Base-by-base conservation (phyloP, 2,113 vertebrate species). In the Halcyon senegalensis region DNA sequence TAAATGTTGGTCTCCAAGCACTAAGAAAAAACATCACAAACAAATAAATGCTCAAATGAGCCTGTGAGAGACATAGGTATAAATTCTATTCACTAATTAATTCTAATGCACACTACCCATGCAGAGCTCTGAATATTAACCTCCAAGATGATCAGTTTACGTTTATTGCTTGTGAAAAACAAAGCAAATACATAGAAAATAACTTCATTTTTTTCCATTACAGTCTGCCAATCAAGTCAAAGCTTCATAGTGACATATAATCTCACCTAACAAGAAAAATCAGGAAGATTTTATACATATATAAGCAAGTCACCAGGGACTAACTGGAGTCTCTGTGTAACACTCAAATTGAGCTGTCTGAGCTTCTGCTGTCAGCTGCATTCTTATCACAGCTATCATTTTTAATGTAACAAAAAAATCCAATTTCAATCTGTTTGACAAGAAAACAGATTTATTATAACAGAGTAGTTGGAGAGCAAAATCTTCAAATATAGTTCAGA, bases 381-480 rank as follows among this genome's bases (percentile, higher is more conserved):
- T 89, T 59, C 53, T 94, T 93, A 94, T 77, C 43, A 69, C 37
- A 91, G 63, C 14, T 70, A 84, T 81, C 6, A 67, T 41, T 82
- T 75, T 86, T 64, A 95, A 91, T 58, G 35, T 33, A 74, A 43
- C 80, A 20, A 84, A 89, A 72, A 89, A 87, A 90, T 58, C 13
- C 30, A 59, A 76, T 93, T 96, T 51, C 80, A 96, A 77, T 53
- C 16, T 59, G 30, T 89, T 48, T 93, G 53, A 67, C 21, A 94
- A 48, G 15, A 85, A 74, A 95, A 43, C 24, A 93, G 13, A 68
- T 46, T 87, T 84, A 48, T 72, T 90, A 56, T 48, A 44, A 74
- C 30, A 58, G 3, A 37, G 41, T 77, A 89, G 46, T 2, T 89
- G 44, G 15, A 84, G 10, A 75, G 56, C 28, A 67, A 94, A 80